Evolutionary conservation across 2,113 vertebrate genomes (phyloP).

Genomic region (Nibea coibor): DNA sequence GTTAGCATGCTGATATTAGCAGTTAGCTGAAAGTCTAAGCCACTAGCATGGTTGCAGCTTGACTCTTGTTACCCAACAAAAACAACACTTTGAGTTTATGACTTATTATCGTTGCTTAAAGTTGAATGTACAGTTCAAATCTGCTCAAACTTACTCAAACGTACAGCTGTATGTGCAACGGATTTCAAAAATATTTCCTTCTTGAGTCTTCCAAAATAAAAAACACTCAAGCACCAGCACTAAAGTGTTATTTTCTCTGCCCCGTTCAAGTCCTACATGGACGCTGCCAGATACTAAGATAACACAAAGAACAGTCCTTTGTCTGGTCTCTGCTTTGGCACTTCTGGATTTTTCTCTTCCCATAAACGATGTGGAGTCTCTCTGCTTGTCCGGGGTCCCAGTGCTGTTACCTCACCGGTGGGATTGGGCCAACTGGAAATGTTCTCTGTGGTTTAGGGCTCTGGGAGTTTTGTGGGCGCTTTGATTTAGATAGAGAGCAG

Average conservation of each 20-base stretch:
- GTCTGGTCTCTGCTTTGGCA: constrained; percentile 54
- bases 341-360: constrained; percentile 59
- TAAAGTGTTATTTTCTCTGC: neutral
- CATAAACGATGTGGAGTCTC: constrained; percentile 63
- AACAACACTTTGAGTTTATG: neutral
- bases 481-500: constrained; percentile 76
- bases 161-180: neutral
- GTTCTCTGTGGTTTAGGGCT: constrained; percentile 75
- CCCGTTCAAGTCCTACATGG: neutral
- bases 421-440: constrained; percentile 82
- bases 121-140: neutral
- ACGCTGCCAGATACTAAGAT: constrained; percentile 28
- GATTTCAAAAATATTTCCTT: neutral
- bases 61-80: neutral
- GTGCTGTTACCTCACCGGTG: constrained; percentile 79
- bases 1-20: neutral
- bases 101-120: neutral
- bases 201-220: neutral
- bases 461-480: constrained; percentile 77
- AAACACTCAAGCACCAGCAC: neutral
- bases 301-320: constrained; percentile 62
- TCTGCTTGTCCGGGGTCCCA: constrained; percentile 73
- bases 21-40: neutral
- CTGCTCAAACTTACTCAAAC: neutral
- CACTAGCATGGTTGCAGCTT: neutral